Conservation (phyloP, 2,888 invertebrate species). For the Chrysodeixis includens region DNA sequence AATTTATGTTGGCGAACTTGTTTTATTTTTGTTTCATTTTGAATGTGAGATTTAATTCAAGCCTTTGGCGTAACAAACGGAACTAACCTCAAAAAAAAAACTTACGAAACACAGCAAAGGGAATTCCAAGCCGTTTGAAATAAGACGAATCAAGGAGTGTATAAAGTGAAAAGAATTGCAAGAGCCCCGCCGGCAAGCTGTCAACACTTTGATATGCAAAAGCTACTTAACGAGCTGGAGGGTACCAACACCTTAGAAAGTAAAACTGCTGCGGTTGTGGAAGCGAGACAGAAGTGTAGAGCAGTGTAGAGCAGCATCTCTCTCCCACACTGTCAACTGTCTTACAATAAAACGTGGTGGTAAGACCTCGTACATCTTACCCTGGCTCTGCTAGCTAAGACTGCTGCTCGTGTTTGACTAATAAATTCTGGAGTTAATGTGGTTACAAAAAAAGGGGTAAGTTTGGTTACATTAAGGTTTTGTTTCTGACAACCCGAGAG, state of each 20-base stretch:
- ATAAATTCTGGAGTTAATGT: constrained; percentile 25
- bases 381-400: neutral
- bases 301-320: too few species aligned
- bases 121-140: constrained; percentile 20
- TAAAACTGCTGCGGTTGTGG: too few species aligned
- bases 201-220: constrained; percentile 58
- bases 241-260: constrained; percentile 23
- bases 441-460: constrained; percentile 6
- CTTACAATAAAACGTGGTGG: too few species aligned
- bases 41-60: too few species aligned
- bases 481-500: neutral
- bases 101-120: neutral
- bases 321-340: too few species aligned
- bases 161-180: constrained; percentile 38
- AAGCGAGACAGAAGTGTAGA: too few species aligned
- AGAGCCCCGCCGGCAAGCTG: constrained; percentile 25
- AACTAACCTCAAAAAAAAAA: neutral
- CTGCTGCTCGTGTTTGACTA: constrained; percentile 31
- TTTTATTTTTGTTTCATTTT: too few species aligned
- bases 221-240: constrained; percentile 44
- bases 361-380: neutral
- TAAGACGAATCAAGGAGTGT: constrained; percentile 23
- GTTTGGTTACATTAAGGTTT: neutral
- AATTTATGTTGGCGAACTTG: too few species aligned
- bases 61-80: too few species aligned